These are phyloP conservation scores for Cephus nigrinus DNA, from an alignment of 2,888 invertebrate genomes.

Conservation along the genomic window DNA sequence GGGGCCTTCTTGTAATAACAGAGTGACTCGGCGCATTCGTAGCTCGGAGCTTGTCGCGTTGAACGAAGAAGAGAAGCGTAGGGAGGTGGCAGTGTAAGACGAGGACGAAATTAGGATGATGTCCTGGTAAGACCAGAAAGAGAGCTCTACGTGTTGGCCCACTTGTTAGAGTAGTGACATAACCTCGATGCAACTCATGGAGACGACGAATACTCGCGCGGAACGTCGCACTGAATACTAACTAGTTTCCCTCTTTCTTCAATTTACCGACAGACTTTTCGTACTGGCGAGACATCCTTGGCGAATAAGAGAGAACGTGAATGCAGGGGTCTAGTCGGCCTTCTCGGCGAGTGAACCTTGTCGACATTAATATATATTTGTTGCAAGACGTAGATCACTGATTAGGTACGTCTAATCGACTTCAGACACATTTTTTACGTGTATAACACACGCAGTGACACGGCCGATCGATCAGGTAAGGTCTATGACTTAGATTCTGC, in stretches of 20 bases:
- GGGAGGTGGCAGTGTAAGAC: background rate
- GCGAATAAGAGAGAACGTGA: background rate
- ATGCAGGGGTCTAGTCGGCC: background rate
- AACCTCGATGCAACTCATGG: constrained; percentile 30
- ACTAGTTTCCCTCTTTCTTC: background rate
- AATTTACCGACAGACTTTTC: background rate
- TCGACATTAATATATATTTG: background rate
- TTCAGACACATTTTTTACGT: background rate
- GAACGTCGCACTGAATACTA: background rate
- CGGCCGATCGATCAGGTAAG: background rate
- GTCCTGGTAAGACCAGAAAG: background rate
- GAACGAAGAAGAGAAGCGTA: constrained; percentile 9
- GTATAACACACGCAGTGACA: background rate
- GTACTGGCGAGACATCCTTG: background rate
- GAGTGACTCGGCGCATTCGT: constrained; percentile 18
- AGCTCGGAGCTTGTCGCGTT: background rate
- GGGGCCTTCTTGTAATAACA: constrained; percentile 19
- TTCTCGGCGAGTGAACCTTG: background rate
- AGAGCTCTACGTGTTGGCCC: constrained; percentile 32
- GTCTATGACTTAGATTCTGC: background rate
- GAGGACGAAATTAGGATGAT: constrained; percentile 5
- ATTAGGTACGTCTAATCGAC: background rate
- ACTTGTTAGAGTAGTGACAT: constrained; percentile 45
- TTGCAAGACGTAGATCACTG: background rate
- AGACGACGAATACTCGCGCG: background rate